A percentile compares a stretch with the other conserved stretches of the same genome.
Conservation (phyloP, 64 coral and sea anemone genomes). For the Anthopleura sola region DNA sequence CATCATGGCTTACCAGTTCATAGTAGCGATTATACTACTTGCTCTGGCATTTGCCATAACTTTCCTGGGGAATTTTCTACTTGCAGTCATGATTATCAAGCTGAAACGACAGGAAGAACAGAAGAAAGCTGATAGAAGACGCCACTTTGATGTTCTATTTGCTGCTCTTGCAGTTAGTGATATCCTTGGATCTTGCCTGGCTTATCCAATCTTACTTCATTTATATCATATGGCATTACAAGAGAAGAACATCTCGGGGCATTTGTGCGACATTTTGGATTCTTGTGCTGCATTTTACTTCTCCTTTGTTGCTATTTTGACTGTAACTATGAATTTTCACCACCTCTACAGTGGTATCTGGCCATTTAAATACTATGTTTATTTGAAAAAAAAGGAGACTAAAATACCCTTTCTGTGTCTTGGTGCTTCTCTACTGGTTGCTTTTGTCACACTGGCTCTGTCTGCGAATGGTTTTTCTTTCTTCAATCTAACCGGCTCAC, state of each 20-base stretch:
- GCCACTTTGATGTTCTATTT: constrained; percentile 4
- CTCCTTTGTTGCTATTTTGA: background rate
- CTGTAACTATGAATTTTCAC: background rate
- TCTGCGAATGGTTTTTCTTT: background rate
- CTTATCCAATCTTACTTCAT: background rate
- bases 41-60: background rate
- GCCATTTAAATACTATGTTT: background rate
- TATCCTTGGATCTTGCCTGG: background rate
- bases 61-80: background rate
- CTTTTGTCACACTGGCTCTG: background rate
- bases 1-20: background rate
- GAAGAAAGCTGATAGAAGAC: background rate
- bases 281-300: background rate
- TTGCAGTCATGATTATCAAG: constrained; percentile 1
- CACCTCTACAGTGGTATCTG: background rate
- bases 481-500: background rate
- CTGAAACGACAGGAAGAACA: background rate
- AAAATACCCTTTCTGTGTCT: background rate
- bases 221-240: background rate
- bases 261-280: background rate
- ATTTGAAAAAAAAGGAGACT: background rate
- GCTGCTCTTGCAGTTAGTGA: background rate
- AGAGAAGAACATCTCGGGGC: background rate
- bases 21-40: background rate
- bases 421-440: background rate